These are phyloP conservation scores for Atethmia centrago DNA, from an alignment of 2,888 invertebrate species.

Conservation along the genomic window DNA sequence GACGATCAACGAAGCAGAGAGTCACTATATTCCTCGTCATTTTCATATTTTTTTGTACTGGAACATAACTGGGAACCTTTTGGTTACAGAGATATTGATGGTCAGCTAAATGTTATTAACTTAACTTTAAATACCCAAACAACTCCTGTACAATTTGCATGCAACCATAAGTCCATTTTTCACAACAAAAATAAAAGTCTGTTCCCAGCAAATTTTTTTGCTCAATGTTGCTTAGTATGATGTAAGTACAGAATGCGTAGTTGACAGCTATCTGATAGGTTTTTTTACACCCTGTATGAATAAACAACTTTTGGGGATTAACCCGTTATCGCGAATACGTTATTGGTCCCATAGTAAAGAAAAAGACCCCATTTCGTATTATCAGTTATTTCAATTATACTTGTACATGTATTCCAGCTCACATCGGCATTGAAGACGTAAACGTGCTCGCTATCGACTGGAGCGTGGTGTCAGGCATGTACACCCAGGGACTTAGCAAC, in stretches of 20 bases:
- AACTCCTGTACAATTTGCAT: too few relatives aligned
- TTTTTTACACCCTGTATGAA: too few relatives aligned
- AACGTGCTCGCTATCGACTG: slow-evolving; percentile 87
- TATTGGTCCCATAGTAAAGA: too few relatives aligned
- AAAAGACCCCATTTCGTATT: background rate
- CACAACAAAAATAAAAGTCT: background rate
- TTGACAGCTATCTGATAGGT: background rate
- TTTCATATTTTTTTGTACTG: background rate
- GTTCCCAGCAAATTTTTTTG: background rate
- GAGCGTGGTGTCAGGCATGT: slow-evolving; percentile 76
- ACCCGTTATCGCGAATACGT: background rate
- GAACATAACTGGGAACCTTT: too few relatives aligned
- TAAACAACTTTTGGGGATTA: background rate
- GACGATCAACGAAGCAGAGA: too few relatives aligned
- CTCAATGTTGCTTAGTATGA: background rate
- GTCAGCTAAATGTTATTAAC: too few relatives aligned
- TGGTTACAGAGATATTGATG: background rate
- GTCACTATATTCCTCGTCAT: background rate
- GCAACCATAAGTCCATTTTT: too few relatives aligned
- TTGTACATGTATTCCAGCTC: slow-evolving; percentile 72
- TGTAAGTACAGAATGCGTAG: background rate
- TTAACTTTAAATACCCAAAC: too few relatives aligned
- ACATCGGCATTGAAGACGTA: slow-evolving; percentile 76
- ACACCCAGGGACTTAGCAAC: slow-evolving; percentile 80
- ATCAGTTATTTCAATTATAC: background rate